Percentiles rank a stretch among this genome's conserved stretches.
Conservation (phyloP, 1,140 invertebrate species). For the Pinna nobilis region DNA sequence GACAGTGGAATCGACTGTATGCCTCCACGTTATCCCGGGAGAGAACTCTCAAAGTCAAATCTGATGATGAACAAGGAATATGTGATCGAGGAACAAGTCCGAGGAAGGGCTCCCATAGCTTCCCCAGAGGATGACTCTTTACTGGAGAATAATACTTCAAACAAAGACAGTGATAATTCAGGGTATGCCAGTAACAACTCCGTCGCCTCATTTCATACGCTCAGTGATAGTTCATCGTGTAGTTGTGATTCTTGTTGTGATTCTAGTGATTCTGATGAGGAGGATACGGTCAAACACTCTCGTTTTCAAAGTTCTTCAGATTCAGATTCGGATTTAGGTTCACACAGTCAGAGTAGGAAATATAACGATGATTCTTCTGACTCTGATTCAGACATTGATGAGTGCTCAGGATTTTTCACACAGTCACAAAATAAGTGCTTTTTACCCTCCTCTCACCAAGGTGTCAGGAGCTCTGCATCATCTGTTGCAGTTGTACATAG, state of each 20-base stretch:
- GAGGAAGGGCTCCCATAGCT: slow-evolving; percentile 41
- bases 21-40: background rate
- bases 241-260: slow-evolving; percentile 38
- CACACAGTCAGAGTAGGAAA: background rate
- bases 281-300: background rate
- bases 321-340: slow-evolving; percentile 4
- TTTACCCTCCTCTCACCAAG: background rate
- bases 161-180: background rate
- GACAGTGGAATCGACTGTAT: slow-evolving; percentile 41
- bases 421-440: slow-evolving; percentile 21
- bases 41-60: background rate
- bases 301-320: background rate
- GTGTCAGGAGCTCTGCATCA: background rate
- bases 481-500: slow-evolving; percentile 34
- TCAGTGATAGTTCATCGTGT: slow-evolving; percentile 34
- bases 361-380: slow-evolving; percentile 15
- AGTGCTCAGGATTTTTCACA: slow-evolving; percentile 29
- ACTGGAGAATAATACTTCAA: slow-evolving; percentile 16
- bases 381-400: slow-evolving; percentile 30
- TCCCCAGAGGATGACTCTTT: slow-evolving; percentile 40
- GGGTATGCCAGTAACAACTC: slow-evolving; percentile 31
- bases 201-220: slow-evolving; percentile 29
- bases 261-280: slow-evolving; percentile 12
- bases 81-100: background rate
- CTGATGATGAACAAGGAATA: background rate